These are phyloP conservation scores for Apomyelois bistriatella DNA, from an alignment of 2,888 invertebrate species.

Conservation along the genomic window DNA sequence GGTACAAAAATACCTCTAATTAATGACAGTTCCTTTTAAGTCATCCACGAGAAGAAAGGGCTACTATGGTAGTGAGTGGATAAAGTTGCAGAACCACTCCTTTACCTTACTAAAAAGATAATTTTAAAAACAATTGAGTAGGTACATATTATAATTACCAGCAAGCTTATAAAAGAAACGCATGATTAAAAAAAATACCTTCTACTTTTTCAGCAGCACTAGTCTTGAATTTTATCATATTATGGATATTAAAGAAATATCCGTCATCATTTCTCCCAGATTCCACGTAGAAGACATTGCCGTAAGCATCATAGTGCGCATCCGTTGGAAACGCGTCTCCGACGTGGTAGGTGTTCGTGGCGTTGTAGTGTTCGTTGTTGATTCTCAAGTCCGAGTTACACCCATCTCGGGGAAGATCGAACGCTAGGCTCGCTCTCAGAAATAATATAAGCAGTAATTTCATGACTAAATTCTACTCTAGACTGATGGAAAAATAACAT, in stretches of 20 bases:
- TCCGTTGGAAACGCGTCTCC: constrained; percentile 52
- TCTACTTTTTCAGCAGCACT: constrained; percentile 39
- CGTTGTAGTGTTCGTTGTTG: constrained; percentile 48
- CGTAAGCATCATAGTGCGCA: constrained; percentile 55
- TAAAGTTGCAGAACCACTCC: too few species aligned
- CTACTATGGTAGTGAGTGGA: too few species aligned
- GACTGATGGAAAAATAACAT: not conserved
- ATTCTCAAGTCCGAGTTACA: constrained; percentile 52
- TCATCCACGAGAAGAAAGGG: too few species aligned
- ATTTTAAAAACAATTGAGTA: too few species aligned
- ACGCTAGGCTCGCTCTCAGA: constrained; percentile 32
- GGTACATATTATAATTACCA: too few species aligned
- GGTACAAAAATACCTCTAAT: too few species aligned
- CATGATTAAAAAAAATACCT: constrained; percentile 33
- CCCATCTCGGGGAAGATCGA: constrained; percentile 46
- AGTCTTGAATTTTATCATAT: constrained; percentile 43
- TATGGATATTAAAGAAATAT: constrained; percentile 49
- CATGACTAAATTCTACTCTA: constrained; percentile 24
- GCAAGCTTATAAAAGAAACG: too few species aligned
- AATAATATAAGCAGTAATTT: constrained; percentile 28
- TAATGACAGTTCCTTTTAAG: too few species aligned
- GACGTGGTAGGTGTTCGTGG: constrained; percentile 41
- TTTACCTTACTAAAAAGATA: too few species aligned
- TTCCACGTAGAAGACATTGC: constrained; percentile 61
- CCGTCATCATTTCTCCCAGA: constrained; percentile 41